A percentile compares a stretch with the other conserved stretches of the same genome.
phyloP scores from a whole-genome alignment of 2,888 invertebrate genomes.

The Tenthredo distinguenda region DNA sequence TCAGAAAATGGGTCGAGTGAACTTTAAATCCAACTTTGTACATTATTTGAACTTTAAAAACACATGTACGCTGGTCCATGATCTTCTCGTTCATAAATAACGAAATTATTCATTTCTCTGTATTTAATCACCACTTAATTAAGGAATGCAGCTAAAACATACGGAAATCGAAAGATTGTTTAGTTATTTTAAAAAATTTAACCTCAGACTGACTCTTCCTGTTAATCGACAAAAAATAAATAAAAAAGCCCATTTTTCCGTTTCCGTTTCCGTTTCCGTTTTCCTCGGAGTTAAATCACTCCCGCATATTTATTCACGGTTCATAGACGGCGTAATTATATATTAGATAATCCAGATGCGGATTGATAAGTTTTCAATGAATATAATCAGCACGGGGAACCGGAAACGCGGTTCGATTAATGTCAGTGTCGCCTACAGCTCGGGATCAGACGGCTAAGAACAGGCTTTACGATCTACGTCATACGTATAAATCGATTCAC shows the following conservation, averaged over 20 bases:
- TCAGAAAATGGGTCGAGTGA: slow-evolving; percentile 13
- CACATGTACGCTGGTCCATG: background rate
- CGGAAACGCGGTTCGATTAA: background rate
- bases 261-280: background rate
- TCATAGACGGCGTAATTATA: background rate
- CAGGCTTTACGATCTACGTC: slow-evolving; percentile 24
- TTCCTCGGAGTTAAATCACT: background rate
- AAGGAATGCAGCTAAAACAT: background rate
- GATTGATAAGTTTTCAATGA: background rate
- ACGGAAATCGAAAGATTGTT: background rate
- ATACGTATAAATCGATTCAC: background rate
- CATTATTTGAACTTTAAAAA: background rate
- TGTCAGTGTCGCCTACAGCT: slow-evolving; percentile 6
- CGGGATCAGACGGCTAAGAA: background rate
- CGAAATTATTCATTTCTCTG: background rate
- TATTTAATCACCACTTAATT: background rate
- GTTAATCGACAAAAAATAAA: background rate
- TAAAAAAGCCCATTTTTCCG: background rate
- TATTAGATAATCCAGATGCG: background rate
- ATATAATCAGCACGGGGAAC: background rate
- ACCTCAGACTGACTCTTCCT: background rate
- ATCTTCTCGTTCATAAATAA: background rate
- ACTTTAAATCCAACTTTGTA: slow-evolving; percentile 4
- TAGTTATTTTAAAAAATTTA: background rate
- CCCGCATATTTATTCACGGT: background rate